phyloP scores from a whole-genome alignment of 2,113 vertebrate genomes.

The Misgurnus anguillicaudatus region DNA sequence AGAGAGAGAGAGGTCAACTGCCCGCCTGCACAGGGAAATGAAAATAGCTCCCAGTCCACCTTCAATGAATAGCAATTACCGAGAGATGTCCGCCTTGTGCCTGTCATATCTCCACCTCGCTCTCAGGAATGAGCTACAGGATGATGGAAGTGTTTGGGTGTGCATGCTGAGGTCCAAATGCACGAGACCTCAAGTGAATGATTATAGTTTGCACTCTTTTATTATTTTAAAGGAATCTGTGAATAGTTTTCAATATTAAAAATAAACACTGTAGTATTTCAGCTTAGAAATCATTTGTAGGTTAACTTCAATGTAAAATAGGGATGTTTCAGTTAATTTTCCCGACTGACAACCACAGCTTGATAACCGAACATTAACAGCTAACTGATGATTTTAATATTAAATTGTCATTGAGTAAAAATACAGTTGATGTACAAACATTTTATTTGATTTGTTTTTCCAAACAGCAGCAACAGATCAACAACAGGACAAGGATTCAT shows the following conservation, averaged over 20 bases:
- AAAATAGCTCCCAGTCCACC: slow-evolving; percentile 53
- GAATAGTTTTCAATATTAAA: neutral
- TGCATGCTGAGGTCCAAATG: neutral
- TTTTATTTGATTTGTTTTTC: too few relatives aligned
- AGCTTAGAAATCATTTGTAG: too few relatives aligned
- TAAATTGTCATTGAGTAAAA: too few relatives aligned
- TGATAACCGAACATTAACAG: too few relatives aligned
- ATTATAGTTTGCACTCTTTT: neutral
- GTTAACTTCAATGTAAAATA: too few relatives aligned
- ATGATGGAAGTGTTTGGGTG: neutral
- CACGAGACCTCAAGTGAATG: neutral
- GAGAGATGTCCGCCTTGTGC: slow-evolving; percentile 35
- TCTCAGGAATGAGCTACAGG: slow-evolving; percentile 20
- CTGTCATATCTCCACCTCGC: slow-evolving; percentile 57
- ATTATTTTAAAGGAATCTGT: neutral
- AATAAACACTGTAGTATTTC: too few relatives aligned
- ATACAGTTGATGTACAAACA: too few relatives aligned
- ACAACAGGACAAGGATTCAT: too few relatives aligned
- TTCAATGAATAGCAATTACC: slow-evolving; percentile 65
- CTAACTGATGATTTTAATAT: too few relatives aligned
- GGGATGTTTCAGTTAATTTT: too few relatives aligned
- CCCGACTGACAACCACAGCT: too few relatives aligned
- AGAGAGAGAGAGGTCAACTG: slow-evolving; percentile 30
- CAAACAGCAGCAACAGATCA: too few relatives aligned
- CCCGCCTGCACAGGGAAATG: slow-evolving; percentile 55